Evolutionary conservation across 2,888 invertebrate species (phyloP), one percentile per base, ranked within the genome.

Genomic region (Polydrusus tereticollis): DNA sequence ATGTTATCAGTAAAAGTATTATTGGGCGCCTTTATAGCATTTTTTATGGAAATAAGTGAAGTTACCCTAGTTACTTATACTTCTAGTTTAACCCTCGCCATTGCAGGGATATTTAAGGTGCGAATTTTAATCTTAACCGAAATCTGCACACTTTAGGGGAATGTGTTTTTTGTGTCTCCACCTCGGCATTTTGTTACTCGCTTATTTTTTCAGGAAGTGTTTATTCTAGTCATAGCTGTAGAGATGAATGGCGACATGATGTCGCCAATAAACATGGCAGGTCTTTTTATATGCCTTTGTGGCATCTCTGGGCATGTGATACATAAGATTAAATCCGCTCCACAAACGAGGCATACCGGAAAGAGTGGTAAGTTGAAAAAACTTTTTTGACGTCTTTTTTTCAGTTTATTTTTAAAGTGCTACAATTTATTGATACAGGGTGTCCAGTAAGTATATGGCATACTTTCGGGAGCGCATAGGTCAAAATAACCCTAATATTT

Each of bases 31-130:
- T 86, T 94, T 63, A 88, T 97, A 78, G 98, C 97, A 20, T 97
- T 98, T 86, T 90, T 92, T 57, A 97, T 98, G 97, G 98, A 98
- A 88, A 88, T 96, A 75, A 92, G 93, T 85, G 99, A 99, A 87
- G 99, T 96, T 84, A 88, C 98, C 76, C 93, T 99, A 26, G 91
- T 99, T 70, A 93, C 94, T 0, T 92, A 94, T 85, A 98, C 98
- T 0, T 99, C 99, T 79, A 97, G 98, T 88, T 91, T 99, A 65
- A 99, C 99, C 0, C 87, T 99, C 47, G 96, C 97, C 20, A 94
- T 99, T 78, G 93, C 97, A 52, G 98, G 98, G 70, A 97, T 99
- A 83, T 94, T 98, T 83, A 99, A 99, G 92, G 98, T 97, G 86
- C 84, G 79, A 18, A 36, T 59, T 68, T 59, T 47, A n/a, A 69